Evolutionary conservation across 2,113 vertebrate genomes (phyloP).

Genomic region (Glaucomys volans): DNA sequence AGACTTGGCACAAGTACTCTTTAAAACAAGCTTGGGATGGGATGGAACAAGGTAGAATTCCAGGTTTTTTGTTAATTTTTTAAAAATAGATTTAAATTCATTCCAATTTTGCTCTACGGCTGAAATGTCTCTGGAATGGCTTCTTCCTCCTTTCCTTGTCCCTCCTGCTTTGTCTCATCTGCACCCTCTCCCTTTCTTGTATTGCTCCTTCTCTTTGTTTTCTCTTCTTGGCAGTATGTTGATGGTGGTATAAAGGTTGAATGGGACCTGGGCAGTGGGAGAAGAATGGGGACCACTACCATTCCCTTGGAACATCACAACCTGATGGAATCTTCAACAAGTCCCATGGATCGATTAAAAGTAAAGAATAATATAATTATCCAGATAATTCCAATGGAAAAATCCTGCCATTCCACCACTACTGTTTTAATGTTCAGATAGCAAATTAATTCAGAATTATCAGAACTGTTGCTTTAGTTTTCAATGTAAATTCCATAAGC

Average conservation of each 20-base stretch:
- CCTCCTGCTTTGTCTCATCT: not conserved
- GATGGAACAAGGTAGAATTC: not conserved
- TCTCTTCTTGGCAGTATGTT: not conserved
- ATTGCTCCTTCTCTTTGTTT: not conserved
- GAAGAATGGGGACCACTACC: not conserved
- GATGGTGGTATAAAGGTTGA: not conserved
- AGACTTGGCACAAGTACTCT: not conserved
- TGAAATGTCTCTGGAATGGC: not conserved
- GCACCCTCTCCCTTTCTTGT: not conserved
- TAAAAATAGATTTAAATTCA: not conserved
- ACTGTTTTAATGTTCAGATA: not conserved
- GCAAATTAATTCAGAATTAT: not conserved
- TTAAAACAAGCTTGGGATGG: not conserved
- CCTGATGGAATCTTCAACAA: not conserved
- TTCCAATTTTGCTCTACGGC: not conserved
- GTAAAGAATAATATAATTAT: not conserved
- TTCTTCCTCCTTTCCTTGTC: not conserved
- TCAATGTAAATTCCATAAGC: not conserved
- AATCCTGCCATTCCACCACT: not conserved
- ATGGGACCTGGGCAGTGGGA: not conserved
- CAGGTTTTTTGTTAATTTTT: not conserved
- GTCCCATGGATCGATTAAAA: not conserved
- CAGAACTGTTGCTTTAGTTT: slow-evolving; percentile 5
- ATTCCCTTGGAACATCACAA: not conserved
- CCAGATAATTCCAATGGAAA: slow-evolving; percentile 4